Evolutionary conservation across 2,888 invertebrate genomes (phyloP).

Genomic region (Flexamia atlantica): DNA sequence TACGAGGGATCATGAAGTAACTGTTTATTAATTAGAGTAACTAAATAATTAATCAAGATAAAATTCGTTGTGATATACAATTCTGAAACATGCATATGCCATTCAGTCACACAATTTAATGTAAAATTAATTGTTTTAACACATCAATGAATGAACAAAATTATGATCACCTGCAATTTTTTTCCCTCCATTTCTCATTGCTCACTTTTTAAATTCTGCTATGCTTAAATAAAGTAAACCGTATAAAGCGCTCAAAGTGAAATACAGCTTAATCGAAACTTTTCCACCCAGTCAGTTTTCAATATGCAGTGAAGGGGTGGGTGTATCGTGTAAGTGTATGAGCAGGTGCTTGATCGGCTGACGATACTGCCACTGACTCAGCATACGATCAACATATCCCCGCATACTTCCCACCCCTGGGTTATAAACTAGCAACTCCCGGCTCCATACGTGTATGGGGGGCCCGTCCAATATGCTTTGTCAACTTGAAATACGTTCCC

Average conservation of each 20-base stretch:
- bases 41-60: no score
- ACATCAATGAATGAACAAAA: no score
- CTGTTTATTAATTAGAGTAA: no score
- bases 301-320: constrained; percentile 22
- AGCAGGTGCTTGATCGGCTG: neutral
- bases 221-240: neutral
- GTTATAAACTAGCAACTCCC: neutral
- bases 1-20: no score
- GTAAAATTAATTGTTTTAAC: no score
- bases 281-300: constrained; percentile 13
- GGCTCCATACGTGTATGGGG: neutral
- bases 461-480: neutral
- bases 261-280: neutral
- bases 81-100: no score
- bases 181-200: no score
- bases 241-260: neutral
- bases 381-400: neutral
- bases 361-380: constrained; percentile 6
- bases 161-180: no score
- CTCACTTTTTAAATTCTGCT: no score
- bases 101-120: no score
- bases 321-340: neutral
- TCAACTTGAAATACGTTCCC: neutral
- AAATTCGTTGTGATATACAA: no score
- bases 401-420: neutral